phyloP scores from a whole-genome alignment of 2,888 invertebrate genomes.

The Podabrus alpinus region DNA sequence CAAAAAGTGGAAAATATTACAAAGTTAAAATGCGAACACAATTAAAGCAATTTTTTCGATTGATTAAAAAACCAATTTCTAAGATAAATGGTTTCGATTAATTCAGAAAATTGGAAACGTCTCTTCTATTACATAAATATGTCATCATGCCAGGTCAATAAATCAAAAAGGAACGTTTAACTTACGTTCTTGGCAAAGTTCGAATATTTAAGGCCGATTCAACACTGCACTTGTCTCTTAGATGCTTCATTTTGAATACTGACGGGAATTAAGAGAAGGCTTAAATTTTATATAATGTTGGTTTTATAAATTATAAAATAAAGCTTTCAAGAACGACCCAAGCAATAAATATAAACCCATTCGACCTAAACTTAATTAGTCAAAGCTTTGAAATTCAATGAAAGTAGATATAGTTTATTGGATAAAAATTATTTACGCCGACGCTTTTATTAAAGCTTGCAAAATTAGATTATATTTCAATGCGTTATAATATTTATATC shows the following conservation, averaged over 20 bases:
- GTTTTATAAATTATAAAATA: constrained; percentile 2
- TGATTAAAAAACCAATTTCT: background rate
- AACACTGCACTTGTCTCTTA: background rate
- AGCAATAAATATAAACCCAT: constrained; percentile 31
- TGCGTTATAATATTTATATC: background rate
- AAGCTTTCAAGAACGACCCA: constrained; percentile 30
- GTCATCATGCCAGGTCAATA: background rate
- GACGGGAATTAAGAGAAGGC: background rate
- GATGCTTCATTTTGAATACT: background rate
- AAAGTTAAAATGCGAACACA: background rate
- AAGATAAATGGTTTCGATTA: background rate
- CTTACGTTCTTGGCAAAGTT: background rate
- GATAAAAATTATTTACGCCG: constrained; percentile 21
- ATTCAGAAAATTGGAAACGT: background rate
- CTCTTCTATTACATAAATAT: background rate
- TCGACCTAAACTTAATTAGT: constrained; percentile 36
- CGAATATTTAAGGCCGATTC: background rate
- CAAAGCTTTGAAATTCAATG: constrained; percentile 34
- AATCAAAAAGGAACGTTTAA: background rate
- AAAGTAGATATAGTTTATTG: constrained; percentile 12
- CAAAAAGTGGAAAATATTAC: background rate
- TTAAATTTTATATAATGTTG: background rate
- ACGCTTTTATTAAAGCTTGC: background rate
- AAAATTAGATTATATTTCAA: background rate
- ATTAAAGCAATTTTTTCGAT: background rate